Conservation (phyloP, 2,113 vertebrate species). For the Syngnathoides biaculeatus region DNA sequence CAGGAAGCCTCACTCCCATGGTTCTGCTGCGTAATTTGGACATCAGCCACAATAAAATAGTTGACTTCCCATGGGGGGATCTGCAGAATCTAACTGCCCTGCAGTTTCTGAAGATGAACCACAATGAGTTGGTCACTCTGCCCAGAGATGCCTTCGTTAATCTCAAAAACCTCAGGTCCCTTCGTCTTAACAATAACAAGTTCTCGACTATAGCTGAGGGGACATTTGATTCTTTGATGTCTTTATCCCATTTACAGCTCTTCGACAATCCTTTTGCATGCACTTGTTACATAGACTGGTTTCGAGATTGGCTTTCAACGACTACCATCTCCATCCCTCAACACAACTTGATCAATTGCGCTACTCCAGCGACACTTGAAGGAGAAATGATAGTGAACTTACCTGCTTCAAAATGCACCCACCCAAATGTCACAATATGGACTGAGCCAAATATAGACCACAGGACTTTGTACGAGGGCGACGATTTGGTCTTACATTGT, state of each 20-base stretch:
- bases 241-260: conserved; percentile 89
- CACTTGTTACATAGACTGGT: conserved; percentile 84
- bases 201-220: conserved; percentile 80
- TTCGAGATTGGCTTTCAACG: conserved; percentile 84
- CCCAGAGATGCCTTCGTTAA: conserved; percentile 80
- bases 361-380: conserved; percentile 74
- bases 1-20: conserved; percentile 75
- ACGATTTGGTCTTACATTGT: conserved; percentile 78
- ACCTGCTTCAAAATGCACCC: conserved; percentile 72
- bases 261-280: conserved; percentile 88
- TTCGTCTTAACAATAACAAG: conserved; percentile 91
- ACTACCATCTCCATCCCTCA: conserved; percentile 80
- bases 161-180: conserved; percentile 82
- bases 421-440: conserved; percentile 71
- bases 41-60: conserved; percentile 87
- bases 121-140: conserved; percentile 83
- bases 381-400: conserved; percentile 71
- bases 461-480: conserved; percentile 71
- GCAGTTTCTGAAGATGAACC: conserved; percentile 91
- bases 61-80: conserved; percentile 89
- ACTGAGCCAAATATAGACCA: conserved; percentile 64
- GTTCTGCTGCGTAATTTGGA: conserved; percentile 88
- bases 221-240: conserved; percentile 82
- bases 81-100: conserved; percentile 84
- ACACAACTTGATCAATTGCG: conserved; percentile 77